Base-by-base conservation (phyloP, 2,888 invertebrate genomes). In the Chrysodeixis includens region DNA sequence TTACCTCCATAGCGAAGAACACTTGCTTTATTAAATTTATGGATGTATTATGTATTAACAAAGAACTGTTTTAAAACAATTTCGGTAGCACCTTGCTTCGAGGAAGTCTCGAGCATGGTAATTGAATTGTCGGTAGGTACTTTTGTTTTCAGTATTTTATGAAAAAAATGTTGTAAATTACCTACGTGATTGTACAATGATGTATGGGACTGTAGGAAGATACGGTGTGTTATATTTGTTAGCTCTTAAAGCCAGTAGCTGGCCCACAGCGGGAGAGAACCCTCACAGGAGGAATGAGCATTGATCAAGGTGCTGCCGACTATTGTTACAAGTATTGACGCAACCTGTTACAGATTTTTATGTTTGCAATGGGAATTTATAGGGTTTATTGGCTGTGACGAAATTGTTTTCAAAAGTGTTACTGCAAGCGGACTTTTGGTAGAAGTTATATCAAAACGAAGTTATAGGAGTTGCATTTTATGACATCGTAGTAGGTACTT, bases 11-110 rank as follows among this genome's bases (percentile, higher is more conserved):
- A 68, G 32, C 32, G 56, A 66, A 56, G 46, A 56, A 58, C 83
- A 82, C 83, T 86, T 82, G 83, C 76, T 60, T 54, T 56, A 80
- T 79, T 73, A 77, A 69, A 84, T 85, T 85, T 83, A 83, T 80
- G 76, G 67, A 52, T 51, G 44, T 57, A 60, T 75, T 69, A 73
- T 69, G n/a, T 62, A 58, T 78, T 75, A 74, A 77, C 64, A 76
- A 70, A 76, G 32, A 66, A 53, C 65, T 71, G 69, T 66, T 66
- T 69, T 46, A 56, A 26, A 65, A 62, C 40, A 54, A 22, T 32
- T 60, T 49, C 61, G 62, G 63, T 64, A 62, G 69, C 79, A 72
- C 66, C 60, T 69, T 66, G 55, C 20, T 78, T 78, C 75, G 22
- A 16, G 40, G 76, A 75, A 78, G 1, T 56, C 70, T 78, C 0